Percentiles rank a stretch among this genome's conserved stretches.
Evolutionary conservation across 2,797 vertebrate genomes (phyloP).

Genomic region (Trichosurus vulpecula): DNA sequence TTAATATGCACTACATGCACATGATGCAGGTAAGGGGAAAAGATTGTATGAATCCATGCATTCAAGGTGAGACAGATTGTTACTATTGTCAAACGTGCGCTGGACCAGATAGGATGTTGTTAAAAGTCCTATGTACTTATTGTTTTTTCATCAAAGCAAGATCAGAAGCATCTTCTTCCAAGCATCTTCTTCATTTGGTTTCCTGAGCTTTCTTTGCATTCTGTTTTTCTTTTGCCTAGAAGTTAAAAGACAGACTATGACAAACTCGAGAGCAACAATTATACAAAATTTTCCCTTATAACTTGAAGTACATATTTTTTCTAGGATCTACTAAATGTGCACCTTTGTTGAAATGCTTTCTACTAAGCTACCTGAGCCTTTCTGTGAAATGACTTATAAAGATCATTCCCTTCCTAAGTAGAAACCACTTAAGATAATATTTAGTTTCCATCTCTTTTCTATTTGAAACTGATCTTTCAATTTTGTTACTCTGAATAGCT

Average conservation of each 20-base stretch:
- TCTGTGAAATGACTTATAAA: neutral
- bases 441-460: slow-evolving; percentile 31
- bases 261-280: neutral
- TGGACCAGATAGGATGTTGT: slow-evolving; percentile 78
- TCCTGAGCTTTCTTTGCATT: slow-evolving; percentile 97
- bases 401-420: neutral
- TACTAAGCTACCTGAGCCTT: neutral
- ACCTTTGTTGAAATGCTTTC: neutral
- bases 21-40: slow-evolving; percentile 78
- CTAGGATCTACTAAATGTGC: neutral
- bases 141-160: slow-evolving; percentile 79
- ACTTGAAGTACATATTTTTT: neutral
- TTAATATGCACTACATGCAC: slow-evolving; percentile 83
- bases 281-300: neutral
- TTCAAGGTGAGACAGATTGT: slow-evolving; percentile 81
- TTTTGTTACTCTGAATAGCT: neutral
- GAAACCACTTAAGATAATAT: neutral
- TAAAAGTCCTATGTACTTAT: slow-evolving; percentile 79
- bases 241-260: slow-evolving; percentile 70
- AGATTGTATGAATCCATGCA: slow-evolving; percentile 80
- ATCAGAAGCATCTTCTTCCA: slow-evolving; percentile 75
- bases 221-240: slow-evolving; percentile 98
- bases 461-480: slow-evolving; percentile 50
- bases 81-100: slow-evolving; percentile 81
- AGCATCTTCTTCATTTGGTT: slow-evolving; percentile 89